Percentiles rank a stretch among this genome's conserved stretches.
These are phyloP conservation scores for Nomia melanderi DNA, from an alignment of 1,140 invertebrate species.

Conservation along the genomic window DNA sequence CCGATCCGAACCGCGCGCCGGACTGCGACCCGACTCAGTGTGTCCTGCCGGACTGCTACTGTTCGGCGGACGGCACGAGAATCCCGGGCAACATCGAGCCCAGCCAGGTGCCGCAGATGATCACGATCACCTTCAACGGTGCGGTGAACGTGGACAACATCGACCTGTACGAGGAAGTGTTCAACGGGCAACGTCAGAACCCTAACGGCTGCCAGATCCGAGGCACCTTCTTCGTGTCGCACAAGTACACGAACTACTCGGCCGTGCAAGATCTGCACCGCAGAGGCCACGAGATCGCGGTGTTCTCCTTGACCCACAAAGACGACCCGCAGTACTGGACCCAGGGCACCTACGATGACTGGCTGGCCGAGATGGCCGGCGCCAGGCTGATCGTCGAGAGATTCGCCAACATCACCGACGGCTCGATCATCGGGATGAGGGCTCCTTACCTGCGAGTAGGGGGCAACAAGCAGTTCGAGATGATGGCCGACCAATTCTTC, in stretches of 20 bases:
- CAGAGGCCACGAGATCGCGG: constrained; percentile 95
- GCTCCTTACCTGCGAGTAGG: constrained; percentile 95
- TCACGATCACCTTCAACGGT: constrained; percentile 96
- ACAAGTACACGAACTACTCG: constrained; percentile 98
- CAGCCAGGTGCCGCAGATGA: constrained; percentile 95
- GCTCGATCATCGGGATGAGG: constrained; percentile 92
- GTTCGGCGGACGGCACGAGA: constrained; percentile 94
- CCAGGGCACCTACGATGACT: constrained; percentile 93
- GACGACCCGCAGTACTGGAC: constrained; percentile 95
- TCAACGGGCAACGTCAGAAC: constrained; percentile 92
- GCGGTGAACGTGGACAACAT: constrained; percentile 97
- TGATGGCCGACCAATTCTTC: constrained; percentile 97
- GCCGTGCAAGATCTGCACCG: constrained; percentile 95
- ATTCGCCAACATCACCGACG: constrained; percentile 95
- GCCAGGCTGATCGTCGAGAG: constrained; percentile 92
- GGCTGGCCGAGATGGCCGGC: constrained; percentile 98
- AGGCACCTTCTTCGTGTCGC: constrained; percentile 97
- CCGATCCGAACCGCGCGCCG: constrained; percentile 93
- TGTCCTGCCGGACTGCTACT: constrained; percentile 95
- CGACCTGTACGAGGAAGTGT: constrained; percentile 94
- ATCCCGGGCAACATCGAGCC: constrained; percentile 92
- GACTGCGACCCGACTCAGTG: constrained; percentile 95
- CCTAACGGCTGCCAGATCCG: constrained; percentile 96
- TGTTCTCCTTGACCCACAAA: constrained; percentile 96
- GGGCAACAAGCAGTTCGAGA: constrained; percentile 96